phyloP scores from a whole-genome alignment of 2,797 vertebrate species.

The Tangara arthus region DNA sequence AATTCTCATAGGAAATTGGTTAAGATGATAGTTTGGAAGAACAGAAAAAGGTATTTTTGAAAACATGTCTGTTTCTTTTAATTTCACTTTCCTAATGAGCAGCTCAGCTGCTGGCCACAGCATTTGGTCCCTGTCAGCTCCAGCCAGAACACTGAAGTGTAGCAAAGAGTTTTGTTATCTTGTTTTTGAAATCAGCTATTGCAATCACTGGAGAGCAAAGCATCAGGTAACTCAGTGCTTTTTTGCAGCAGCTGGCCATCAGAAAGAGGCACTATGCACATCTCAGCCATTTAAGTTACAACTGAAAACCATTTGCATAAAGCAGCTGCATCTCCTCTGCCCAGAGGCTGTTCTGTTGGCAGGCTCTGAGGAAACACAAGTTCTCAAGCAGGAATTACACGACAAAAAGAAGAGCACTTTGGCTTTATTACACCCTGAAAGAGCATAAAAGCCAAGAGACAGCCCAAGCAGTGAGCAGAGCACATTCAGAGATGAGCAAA shows the following conservation, averaged over 20 bases:
- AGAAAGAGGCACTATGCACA: background rate
- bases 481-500: background rate
- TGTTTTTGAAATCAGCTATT: background rate
- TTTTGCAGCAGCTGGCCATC: background rate
- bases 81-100: background rate
- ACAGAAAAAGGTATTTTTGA: background rate
- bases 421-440: background rate
- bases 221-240: rapidly evolving
- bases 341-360: background rate
- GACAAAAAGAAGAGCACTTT: background rate
- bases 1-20: background rate
- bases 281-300: background rate
- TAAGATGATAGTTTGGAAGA: background rate
- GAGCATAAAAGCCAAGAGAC: background rate
- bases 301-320: background rate
- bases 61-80: background rate
- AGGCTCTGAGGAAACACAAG: background rate
- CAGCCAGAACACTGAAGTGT: background rate
- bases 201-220: background rate
- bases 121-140: background rate
- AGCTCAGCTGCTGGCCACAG: background rate
- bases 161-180: background rate
- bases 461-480: background rate
- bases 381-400: background rate
- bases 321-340: background rate